These are phyloP conservation scores for Chironomus riparius DNA, from an alignment of 2,888 invertebrate genomes.

Conservation along the genomic window DNA sequence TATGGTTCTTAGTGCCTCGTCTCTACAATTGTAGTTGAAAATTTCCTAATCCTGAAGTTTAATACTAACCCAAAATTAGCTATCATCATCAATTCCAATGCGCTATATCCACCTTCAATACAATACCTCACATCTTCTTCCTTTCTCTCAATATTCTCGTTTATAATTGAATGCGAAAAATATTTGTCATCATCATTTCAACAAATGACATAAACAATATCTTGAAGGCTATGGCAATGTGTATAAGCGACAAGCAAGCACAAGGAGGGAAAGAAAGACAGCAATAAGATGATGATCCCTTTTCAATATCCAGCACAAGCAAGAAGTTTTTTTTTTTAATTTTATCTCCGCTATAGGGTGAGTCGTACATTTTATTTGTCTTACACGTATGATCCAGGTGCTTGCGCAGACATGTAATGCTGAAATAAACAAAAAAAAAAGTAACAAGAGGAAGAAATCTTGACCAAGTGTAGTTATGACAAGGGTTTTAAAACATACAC, in stretches of 20 bases:
- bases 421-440: background rate
- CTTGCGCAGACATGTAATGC: background rate
- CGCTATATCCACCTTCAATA: no score
- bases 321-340: background rate
- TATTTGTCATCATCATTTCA: background rate
- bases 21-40: no score
- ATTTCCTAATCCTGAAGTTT: no score
- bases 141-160: background rate
- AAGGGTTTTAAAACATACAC: background rate
- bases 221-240: background rate
- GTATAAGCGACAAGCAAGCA: no score
- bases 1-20: no score
- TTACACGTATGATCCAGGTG: slow-evolving; percentile 1
- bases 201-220: background rate
- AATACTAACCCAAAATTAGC: no score
- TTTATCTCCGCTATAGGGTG: background rate
- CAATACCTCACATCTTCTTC: background rate
- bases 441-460: background rate
- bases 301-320: background rate
- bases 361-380: background rate
- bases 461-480: slow-evolving; percentile 22
- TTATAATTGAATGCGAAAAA: background rate
- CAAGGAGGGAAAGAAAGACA: background rate
- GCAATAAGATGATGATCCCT: background rate
- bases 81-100: no score